Conservation (phyloP, 2,888 invertebrate genomes). For the Machimus atricapillus region DNA sequence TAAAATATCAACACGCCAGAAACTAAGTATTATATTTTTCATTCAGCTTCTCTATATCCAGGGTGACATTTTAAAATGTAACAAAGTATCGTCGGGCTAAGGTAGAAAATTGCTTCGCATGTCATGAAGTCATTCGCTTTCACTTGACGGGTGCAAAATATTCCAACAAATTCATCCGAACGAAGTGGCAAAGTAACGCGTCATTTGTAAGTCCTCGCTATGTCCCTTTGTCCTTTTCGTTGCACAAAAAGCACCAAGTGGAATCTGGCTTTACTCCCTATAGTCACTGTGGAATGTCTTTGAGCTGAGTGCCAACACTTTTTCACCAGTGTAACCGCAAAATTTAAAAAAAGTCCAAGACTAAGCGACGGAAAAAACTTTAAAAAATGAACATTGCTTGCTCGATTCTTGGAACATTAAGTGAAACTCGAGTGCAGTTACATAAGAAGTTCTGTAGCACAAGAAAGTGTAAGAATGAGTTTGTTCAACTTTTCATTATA, state of each 20-base stretch:
- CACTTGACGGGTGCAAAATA: neutral
- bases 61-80: neutral
- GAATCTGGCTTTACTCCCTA: neutral
- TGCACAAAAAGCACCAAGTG: neutral
- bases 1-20: neutral
- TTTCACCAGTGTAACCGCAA: neutral
- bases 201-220: neutral
- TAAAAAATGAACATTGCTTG: neutral
- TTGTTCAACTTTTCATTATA: neutral
- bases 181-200: neutral
- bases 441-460: neutral
- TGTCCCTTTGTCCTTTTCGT: neutral
- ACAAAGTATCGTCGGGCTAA: neutral
- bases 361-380: neutral
- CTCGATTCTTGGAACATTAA: neutral
- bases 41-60: neutral
- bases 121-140: neutral
- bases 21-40: neutral
- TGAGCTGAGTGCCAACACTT: neutral
- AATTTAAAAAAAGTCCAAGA: neutral
- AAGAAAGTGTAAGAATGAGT: too few species aligned
- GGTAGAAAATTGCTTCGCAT: neutral
- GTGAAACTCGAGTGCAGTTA: neutral
- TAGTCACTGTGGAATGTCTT: neutral
- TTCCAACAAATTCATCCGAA: neutral